A percentile compares a stretch with the other conserved stretches of the same genome.
phyloP scores from a whole-genome alignment of 2,113 vertebrate genomes.

The Chelonoidis abingdonii region DNA sequence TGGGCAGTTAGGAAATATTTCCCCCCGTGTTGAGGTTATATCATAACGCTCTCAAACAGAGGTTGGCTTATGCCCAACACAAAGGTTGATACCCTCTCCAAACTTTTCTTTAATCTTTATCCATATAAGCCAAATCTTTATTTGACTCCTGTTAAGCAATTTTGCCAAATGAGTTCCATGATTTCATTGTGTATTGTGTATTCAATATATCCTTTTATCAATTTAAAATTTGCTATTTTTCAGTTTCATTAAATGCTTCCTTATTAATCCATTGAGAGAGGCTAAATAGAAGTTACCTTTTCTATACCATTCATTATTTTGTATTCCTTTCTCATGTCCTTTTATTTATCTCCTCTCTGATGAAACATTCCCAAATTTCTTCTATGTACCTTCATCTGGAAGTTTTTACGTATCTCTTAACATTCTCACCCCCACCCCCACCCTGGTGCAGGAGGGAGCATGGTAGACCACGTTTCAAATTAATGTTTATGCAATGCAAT shows the following conservation, averaged over 20 bases:
- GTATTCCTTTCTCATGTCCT: conserved; percentile 26
- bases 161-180: not conserved
- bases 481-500: not conserved
- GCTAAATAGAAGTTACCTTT: conserved; percentile 62
- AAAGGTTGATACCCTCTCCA: not conserved
- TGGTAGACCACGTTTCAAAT: not conserved
- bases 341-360: conserved; percentile 16
- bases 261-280: not conserved
- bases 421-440: accelerated
- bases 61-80: not conserved
- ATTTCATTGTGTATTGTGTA: not conserved
- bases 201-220: not conserved
- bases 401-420: not conserved
- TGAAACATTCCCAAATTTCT: conserved; percentile 38
- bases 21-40: too few species aligned
- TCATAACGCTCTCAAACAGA: not conserved
- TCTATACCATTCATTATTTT: conserved; percentile 46
- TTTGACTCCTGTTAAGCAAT: not conserved
- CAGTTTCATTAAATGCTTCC: not conserved
- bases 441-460: not conserved
- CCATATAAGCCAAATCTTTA: not conserved
- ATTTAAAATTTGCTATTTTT: not conserved
- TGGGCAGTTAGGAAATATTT: not conserved
- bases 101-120: not conserved
- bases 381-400: not conserved